phyloP scores from a whole-genome alignment of 2,797 vertebrate species.

The Danionella dracula region DNA sequence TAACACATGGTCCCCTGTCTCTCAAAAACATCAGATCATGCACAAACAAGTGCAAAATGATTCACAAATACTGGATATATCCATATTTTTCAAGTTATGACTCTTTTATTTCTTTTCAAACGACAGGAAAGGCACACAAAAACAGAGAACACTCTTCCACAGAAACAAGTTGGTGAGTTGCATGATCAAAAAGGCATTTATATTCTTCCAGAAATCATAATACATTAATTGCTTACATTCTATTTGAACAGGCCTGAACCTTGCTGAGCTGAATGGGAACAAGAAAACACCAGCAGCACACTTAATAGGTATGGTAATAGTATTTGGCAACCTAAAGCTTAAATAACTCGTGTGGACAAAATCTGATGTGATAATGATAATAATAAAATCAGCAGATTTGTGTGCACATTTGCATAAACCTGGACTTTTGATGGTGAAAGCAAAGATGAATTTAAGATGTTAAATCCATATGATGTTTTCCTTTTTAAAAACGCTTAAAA shows the following conservation, averaged over 20 bases:
- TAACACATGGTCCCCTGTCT: too few relatives aligned
- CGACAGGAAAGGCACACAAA: constrained; percentile 41
- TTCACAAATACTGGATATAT: too few relatives aligned
- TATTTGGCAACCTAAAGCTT: too few relatives aligned
- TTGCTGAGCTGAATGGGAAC: constrained; percentile 31
- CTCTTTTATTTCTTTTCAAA: constrained; percentile 41
- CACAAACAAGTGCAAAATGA: too few relatives aligned
- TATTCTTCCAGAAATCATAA: too few relatives aligned
- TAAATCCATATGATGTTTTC: too few relatives aligned
- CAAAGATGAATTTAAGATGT: too few relatives aligned
- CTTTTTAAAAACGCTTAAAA: too few relatives aligned
- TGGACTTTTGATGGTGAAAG: too few relatives aligned
- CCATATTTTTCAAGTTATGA: background rate
- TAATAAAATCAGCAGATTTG: background rate
- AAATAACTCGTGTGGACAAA: too few relatives aligned
- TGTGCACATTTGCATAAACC: too few relatives aligned
- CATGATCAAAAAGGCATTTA: background rate
- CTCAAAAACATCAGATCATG: too few relatives aligned
- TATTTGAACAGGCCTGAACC: constrained; percentile 55
- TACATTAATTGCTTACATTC: background rate
- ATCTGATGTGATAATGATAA: background rate
- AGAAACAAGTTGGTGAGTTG: constrained; percentile 79
- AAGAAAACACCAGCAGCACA: constrained; percentile 70
- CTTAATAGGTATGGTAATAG: constrained; percentile 80
- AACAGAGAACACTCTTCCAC: constrained; percentile 41